Conservation (phyloP, 2,797 vertebrate species). For the Streptopelia turtur region DNA sequence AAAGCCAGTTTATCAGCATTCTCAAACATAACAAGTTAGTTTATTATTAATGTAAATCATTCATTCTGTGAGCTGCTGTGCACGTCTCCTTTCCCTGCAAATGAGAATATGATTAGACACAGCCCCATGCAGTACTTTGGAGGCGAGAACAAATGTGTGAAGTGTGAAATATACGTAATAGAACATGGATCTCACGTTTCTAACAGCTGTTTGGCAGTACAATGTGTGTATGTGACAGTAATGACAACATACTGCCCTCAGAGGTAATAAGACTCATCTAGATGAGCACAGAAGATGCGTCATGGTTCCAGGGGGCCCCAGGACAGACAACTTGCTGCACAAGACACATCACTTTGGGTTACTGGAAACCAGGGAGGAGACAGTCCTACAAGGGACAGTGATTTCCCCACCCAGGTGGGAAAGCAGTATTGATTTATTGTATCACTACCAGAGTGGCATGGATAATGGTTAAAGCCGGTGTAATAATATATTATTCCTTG, state of each 20-base stretch:
- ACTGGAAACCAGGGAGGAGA: neutral
- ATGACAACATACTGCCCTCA: slow-evolving; percentile 26
- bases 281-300: neutral
- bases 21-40: neutral
- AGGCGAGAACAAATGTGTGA: slow-evolving; percentile 44
- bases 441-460: neutral
- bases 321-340: neutral
- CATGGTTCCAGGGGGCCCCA: neutral
- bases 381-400: neutral
- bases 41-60: neutral
- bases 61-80: neutral
- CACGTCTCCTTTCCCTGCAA: slow-evolving; percentile 1
- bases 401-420: neutral
- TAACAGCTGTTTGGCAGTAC: slow-evolving; percentile 57
- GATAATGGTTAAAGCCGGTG: neutral
- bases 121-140: neutral
- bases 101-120: slow-evolving; percentile 53
- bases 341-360: neutral
- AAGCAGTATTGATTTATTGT: neutral
- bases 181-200: slow-evolving; percentile 8
- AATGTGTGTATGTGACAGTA: slow-evolving; percentile 28
- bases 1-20: neutral
- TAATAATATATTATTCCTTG: neutral
- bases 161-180: slow-evolving; percentile 62
- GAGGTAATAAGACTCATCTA: slow-evolving; percentile 1